Evolutionary conservation across 2,888 invertebrate genomes (phyloP).

Genomic region (Salpingus planirostris): DNA sequence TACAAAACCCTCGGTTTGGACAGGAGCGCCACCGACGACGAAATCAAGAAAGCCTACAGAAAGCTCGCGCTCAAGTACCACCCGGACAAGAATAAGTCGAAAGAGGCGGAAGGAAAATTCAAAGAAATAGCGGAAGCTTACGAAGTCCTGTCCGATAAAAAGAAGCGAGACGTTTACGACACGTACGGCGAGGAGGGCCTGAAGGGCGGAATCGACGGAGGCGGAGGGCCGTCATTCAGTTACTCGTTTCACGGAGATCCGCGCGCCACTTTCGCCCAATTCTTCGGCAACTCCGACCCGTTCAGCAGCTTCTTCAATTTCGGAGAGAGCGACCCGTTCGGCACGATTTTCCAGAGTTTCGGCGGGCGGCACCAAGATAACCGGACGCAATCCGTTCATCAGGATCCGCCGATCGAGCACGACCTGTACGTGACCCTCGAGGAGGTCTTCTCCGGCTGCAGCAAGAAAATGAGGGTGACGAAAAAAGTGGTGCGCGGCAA

Average conservation of each 20-base stretch:
- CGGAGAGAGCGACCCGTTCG: constrained; percentile 18
- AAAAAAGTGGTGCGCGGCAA: constrained; percentile 71
- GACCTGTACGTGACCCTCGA: constrained; percentile 84
- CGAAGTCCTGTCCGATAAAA: constrained; percentile 89
- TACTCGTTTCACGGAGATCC: constrained; percentile 93
- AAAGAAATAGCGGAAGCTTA: constrained; percentile 96
- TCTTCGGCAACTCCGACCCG: constrained; percentile 89
- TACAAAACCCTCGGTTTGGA: constrained; percentile 84
- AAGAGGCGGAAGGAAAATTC: constrained; percentile 89
- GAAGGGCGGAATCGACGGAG: constrained; percentile 58
- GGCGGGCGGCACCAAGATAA: too few species aligned
- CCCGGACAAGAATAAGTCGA: constrained; percentile 93
- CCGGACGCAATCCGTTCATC: too few species aligned
- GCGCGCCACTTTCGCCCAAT: constrained; percentile 89
- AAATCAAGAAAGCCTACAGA: constrained; percentile 91
- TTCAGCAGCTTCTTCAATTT: constrained; percentile 79
- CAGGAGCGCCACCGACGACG: constrained; percentile 81
- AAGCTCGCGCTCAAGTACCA: constrained; percentile 93
- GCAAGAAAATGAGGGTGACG: constrained; percentile 96
- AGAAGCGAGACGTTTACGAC: constrained; percentile 90
- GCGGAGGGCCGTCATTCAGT: constrained; percentile 44
- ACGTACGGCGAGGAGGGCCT: constrained; percentile 84
- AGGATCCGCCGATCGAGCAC: constrained; percentile 82
- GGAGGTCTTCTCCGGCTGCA: constrained; percentile 78
- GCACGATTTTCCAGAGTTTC: constrained; percentile 23